These are phyloP conservation scores for Poecilia picta DNA, from an alignment of 2,797 vertebrate genomes.

Conservation along the genomic window DNA sequence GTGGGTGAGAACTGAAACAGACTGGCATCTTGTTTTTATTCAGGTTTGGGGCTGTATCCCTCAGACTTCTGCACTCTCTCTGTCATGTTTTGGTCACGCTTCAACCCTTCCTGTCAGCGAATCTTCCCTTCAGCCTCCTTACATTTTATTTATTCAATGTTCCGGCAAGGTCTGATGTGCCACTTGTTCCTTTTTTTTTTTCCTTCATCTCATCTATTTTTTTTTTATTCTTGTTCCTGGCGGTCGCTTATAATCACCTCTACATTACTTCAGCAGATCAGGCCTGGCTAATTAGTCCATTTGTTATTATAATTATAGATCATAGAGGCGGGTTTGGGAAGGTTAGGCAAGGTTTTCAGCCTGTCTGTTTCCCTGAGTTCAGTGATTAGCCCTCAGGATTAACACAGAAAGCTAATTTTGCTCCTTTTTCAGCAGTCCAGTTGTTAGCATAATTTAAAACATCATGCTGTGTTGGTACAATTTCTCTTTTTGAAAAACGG, in stretches of 20 bases:
- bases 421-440: constrained; percentile 8
- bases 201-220: constrained; percentile 1
- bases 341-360: constrained; percentile 55
- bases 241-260: constrained; percentile 49
- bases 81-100: constrained; percentile 59
- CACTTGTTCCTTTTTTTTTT: neutral
- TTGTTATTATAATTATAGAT: constrained; percentile 73
- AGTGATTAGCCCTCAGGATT: constrained; percentile 11
- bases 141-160: constrained; percentile 45
- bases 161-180: constrained; percentile 16
- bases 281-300: constrained; percentile 67
- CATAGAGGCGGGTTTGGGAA: constrained; percentile 50
- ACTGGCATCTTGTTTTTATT: constrained; percentile 35
- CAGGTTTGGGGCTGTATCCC: constrained; percentile 19
- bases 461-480: neutral
- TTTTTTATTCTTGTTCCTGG: constrained; percentile 8
- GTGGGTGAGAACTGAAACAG: constrained; percentile 20
- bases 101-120: constrained; percentile 37
- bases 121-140: constrained; percentile 21
- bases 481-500: constrained; percentile 25
- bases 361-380: constrained; percentile 24
- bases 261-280: constrained; percentile 53
- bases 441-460: constrained; percentile 10
- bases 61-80: neutral
- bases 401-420: constrained; percentile 15